A percentile compares a stretch with the other conserved stretches of the same genome.
phyloP scores from a whole-genome alignment of 2,113 vertebrate genomes.

The Blennius ocellaris region DNA sequence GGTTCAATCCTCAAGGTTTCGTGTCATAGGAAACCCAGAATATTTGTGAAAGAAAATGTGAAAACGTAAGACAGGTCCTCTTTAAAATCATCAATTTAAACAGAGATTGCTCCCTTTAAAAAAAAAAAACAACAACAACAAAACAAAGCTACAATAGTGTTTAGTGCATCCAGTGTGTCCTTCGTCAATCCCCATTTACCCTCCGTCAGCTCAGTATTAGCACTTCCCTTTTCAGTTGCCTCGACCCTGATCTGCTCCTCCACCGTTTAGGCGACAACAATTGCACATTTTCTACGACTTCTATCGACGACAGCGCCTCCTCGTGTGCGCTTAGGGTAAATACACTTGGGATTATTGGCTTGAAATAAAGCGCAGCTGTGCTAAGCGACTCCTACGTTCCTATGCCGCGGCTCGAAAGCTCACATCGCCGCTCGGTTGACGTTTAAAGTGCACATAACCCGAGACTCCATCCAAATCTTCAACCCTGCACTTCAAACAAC shows the following conservation, averaged over 20 bases:
- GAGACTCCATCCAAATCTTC: background rate
- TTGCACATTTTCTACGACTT: constrained; percentile 36
- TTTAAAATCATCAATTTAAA: background rate
- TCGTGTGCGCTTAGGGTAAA: constrained; percentile 21
- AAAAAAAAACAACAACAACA: too few species aligned
- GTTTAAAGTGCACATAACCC: constrained; percentile 32
- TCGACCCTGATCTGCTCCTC: background rate
- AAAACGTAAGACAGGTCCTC: too few species aligned
- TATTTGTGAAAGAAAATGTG: too few species aligned
- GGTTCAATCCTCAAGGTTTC: too few species aligned
- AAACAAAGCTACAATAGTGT: constrained; percentile 7
- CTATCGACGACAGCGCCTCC: constrained; percentile 14
- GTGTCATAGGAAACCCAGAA: too few species aligned
- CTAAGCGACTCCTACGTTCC: background rate
- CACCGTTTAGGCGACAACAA: constrained; percentile 8
- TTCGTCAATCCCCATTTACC: background rate
- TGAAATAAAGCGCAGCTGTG: constrained; percentile 23
- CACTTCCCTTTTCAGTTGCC: constrained; percentile 24
- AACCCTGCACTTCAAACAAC: constrained; percentile 7
- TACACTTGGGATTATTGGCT: constrained; percentile 3
- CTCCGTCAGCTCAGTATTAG: background rate
- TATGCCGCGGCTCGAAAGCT: constrained; percentile 16
- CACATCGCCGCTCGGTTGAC: background rate
- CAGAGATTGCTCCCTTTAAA: background rate
- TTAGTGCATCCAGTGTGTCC: background rate